These are phyloP conservation scores for Festucalex cinctus DNA, from an alignment of 2,113 vertebrate genomes.

Conservation along the genomic window DNA sequence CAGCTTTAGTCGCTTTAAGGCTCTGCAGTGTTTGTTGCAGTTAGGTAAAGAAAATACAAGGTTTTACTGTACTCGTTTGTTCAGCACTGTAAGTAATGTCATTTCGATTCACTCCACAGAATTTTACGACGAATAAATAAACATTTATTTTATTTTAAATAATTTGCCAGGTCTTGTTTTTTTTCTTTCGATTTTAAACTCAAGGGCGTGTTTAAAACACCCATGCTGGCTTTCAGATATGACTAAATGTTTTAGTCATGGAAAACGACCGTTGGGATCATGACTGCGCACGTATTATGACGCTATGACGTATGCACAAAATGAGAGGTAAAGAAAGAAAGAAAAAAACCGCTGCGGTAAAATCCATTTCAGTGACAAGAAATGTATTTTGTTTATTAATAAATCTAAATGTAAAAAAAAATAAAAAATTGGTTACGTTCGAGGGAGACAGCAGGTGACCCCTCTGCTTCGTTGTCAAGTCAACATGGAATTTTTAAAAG, in stretches of 20 bases:
- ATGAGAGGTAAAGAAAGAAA: not conserved
- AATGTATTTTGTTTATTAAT: not conserved
- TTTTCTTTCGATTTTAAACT: not conserved
- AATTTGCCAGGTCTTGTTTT: not conserved
- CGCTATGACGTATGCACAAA: not conserved
- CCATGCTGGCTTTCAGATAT: not conserved
- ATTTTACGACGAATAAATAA: not conserved
- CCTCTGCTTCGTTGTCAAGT: not conserved
- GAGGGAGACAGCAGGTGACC: not conserved
- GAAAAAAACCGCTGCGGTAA: not conserved
- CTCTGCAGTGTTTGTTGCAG: no score
- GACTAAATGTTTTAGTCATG: not conserved
- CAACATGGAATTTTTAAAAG: not conserved
- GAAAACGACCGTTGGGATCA: not conserved
- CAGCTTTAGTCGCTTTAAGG: no score
- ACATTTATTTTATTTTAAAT: not conserved
- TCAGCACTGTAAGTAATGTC: no score
- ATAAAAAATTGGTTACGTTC: not conserved
- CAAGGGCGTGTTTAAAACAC: not conserved
- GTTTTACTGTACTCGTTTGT: no score
- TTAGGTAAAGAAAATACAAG: no score
- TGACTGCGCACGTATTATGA: not conserved
- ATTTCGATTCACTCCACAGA: not conserved
- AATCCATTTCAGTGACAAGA: not conserved
- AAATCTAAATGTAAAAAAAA: not conserved